Conservation (phyloP, 1,140 invertebrate genomes). For the Reticulitermes speratus region DNA sequence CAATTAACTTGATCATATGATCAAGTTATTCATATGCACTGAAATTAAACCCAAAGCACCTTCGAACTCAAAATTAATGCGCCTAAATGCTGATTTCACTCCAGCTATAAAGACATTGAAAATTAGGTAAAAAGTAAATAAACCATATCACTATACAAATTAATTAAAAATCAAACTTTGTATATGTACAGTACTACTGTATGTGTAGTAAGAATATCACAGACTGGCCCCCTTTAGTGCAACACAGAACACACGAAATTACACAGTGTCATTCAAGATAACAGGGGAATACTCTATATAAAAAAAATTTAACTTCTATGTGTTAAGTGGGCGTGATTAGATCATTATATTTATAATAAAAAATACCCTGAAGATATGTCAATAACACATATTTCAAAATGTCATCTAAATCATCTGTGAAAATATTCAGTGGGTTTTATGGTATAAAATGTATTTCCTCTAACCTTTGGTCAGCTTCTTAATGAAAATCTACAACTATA, state of each 20-base stretch:
- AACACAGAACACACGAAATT: background rate
- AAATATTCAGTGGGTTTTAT: background rate
- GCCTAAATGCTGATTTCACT: background rate
- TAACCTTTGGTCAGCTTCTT: background rate
- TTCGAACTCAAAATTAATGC: background rate
- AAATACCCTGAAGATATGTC: background rate
- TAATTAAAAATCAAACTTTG: background rate
- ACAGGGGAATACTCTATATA: background rate
- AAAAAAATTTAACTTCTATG: background rate
- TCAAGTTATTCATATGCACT: background rate
- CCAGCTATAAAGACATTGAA: background rate
- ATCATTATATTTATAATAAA: background rate
- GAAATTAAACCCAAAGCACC: background rate
- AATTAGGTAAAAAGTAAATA: background rate
- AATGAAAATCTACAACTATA: background rate
- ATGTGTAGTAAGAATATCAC: background rate
- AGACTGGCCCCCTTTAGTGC: background rate
- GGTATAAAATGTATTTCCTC: background rate
- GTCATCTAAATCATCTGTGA: background rate
- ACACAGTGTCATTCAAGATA: background rate
- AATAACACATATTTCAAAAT: background rate
- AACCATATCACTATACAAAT: background rate
- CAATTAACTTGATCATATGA: background rate
- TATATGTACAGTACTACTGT: background rate
- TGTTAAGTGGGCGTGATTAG: background rate